Conservation (phyloP, 2,797 vertebrate genomes). For the Monodelphis domestica region DNA sequence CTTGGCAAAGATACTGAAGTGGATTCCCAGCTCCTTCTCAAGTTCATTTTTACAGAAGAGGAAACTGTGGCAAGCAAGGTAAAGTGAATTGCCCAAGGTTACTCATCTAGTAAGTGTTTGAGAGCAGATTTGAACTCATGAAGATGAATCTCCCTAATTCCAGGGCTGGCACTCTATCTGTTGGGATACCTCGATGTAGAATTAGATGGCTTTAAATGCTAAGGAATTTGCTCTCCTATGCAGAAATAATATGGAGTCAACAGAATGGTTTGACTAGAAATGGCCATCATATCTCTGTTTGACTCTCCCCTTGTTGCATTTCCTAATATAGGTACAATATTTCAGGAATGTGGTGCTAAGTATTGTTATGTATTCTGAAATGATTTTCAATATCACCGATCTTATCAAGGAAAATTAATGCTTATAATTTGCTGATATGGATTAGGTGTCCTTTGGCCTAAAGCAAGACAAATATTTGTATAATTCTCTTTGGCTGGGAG, state of each 20-base stretch:
- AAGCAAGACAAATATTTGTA: conserved; percentile 67
- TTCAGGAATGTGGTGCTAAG: not conserved
- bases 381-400: conserved; percentile 35
- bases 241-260: not conserved
- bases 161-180: too few relatives aligned
- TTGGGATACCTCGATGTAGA: too few relatives aligned
- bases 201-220: not conserved
- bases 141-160: too few relatives aligned
- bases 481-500: conserved; percentile 61
- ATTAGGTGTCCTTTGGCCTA: not conserved
- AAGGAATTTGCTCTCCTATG: not conserved
- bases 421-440: conserved; percentile 70
- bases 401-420: conserved; percentile 46
- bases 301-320: conserved; percentile 9
- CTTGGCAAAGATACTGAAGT: too few relatives aligned
- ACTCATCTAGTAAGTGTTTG: too few relatives aligned
- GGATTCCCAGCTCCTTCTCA: too few relatives aligned
- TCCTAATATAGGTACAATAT: not conserved
- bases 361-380: conserved; percentile 3
- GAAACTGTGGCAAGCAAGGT: too few relatives aligned
- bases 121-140: too few relatives aligned
- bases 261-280: not conserved
- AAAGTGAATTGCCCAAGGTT: too few relatives aligned
- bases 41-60: too few relatives aligned
- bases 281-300: not conserved